Percentiles rank a stretch among this genome's conserved stretches.
Evolutionary conservation across 2,888 invertebrate genomes (phyloP).

Genomic region (Biston stratarius): DNA sequence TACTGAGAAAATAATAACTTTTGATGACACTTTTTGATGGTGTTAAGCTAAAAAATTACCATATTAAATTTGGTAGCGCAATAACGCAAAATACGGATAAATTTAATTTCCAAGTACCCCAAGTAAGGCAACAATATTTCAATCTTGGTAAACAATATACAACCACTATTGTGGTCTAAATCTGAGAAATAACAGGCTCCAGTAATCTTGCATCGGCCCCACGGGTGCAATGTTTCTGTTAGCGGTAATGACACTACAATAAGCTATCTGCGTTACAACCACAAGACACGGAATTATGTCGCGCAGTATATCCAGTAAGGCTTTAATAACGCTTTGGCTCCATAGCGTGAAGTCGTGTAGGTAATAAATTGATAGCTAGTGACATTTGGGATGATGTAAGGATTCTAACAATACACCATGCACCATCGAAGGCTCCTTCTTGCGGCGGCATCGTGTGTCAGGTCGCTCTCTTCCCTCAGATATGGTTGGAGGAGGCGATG

Average conservation of each 20-base stretch:
- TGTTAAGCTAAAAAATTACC: too few species aligned
- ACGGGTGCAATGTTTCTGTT: constrained; percentile 32
- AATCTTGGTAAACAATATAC: background rate
- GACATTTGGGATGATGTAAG: too few species aligned
- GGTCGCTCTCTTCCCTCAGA: too few species aligned
- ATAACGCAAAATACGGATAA: background rate
- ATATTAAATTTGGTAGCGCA: too few species aligned
- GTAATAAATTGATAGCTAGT: background rate
- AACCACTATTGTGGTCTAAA: background rate
- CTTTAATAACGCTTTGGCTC: too few species aligned
- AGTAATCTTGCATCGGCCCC: constrained; percentile 23
- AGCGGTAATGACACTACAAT: constrained; percentile 25
- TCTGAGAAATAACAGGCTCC: constrained; percentile 3
- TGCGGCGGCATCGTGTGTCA: too few species aligned
- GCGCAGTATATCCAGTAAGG: constrained; percentile 16
- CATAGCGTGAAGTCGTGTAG: too few species aligned
- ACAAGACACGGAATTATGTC: constrained; percentile 21
- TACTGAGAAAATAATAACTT: too few species aligned
- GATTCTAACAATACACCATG: too few species aligned
- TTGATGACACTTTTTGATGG: too few species aligned
- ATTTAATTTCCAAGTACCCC: background rate
- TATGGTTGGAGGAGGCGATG: too few species aligned
- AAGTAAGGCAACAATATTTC: background rate
- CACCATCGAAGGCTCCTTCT: too few species aligned
- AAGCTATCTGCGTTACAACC: constrained; percentile 29